Evolutionary conservation across 2,888 invertebrate species (phyloP), one percentile per base, ranked within the genome.

Genomic region (Laspeyria flexula): DNA sequence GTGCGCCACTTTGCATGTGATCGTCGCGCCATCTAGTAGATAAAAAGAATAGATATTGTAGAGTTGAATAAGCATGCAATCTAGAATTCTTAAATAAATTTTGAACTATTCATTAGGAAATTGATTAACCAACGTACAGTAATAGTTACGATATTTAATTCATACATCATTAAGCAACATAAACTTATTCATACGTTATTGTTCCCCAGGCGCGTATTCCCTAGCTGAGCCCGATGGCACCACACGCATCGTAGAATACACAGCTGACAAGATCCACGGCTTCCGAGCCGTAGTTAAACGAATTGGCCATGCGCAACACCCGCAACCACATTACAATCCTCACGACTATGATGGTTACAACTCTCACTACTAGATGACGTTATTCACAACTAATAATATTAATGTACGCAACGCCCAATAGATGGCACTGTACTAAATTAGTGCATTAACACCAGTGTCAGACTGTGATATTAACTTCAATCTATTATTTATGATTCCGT

Each of bases 211-310:
- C 34, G 93, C 93, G 13, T 92, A 93, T 73, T 89, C 92, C 12
- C 80, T 93, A 7, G 90, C 88, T 25, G 93, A 93, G 49, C 85
- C 93, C 10, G 93, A 93, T 60, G 93, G 93, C 62, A 92, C 92
- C 7, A 93, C 90, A 34, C 89, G 93, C 41, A 83, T 93, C 43
- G 93, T 93, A 0, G 93, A 93, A 62, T 93, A 93, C 77, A 92
- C 92, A 34, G 92, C 93, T 23, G 93, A 93, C 74, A 91, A 92
- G 53, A 81, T 82, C 74, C 81, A 92, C 59, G 93, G 93, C 4
- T 93, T 93, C 79, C 90, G 90, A 70, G 93, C 93, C 15, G 83
- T 92, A n/a, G 93, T 93, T 55, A 92, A 90, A 71, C 86, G 89
- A 62, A 83, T 93, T 41, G 93, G 93, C 12, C 86, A 90, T 55